Evolutionary conservation across 2,113 vertebrate genomes (phyloP).

Genomic region (Leptosomus discolor): DNA sequence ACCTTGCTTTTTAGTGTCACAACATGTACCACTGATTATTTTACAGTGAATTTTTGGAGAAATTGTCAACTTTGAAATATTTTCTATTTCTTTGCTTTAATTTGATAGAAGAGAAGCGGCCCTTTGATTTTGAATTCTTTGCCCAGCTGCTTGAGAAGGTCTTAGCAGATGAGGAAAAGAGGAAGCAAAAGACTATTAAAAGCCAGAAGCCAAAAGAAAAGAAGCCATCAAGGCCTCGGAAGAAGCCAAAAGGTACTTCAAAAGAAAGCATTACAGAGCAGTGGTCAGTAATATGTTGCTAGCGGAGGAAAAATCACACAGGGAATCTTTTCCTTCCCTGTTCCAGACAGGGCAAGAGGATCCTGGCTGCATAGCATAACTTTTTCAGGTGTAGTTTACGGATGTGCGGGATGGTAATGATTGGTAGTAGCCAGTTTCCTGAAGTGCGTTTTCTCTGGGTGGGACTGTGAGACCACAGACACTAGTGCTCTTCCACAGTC

Average conservation of each 20-base stretch:
- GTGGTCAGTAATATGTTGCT: neutral
- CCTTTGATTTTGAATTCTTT: constrained; percentile 93
- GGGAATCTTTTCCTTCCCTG: neutral
- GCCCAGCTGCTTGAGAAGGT: constrained; percentile 87
- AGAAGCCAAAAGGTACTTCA: constrained; percentile 72
- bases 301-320: neutral
- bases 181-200: constrained; percentile 77
- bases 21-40: neutral
- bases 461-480: neutral
- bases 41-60: neutral
- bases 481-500: neutral
- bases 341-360: neutral
- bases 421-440: neutral
- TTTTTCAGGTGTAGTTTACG: neutral
- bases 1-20: neutral
- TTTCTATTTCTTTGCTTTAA: constrained; percentile 32
- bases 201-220: constrained; percentile 63
- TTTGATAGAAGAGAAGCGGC: constrained; percentile 84
- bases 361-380: neutral
- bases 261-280: neutral
- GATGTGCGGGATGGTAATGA: neutral
- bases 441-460: neutral
- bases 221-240: constrained; percentile 53
- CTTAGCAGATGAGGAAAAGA: constrained; percentile 82
- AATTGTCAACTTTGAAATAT: neutral